A percentile compares a stretch with the other conserved stretches of the same genome.
phyloP scores from a whole-genome alignment of 2,888 invertebrate genomes.

The Hypomecis punctinalis region DNA sequence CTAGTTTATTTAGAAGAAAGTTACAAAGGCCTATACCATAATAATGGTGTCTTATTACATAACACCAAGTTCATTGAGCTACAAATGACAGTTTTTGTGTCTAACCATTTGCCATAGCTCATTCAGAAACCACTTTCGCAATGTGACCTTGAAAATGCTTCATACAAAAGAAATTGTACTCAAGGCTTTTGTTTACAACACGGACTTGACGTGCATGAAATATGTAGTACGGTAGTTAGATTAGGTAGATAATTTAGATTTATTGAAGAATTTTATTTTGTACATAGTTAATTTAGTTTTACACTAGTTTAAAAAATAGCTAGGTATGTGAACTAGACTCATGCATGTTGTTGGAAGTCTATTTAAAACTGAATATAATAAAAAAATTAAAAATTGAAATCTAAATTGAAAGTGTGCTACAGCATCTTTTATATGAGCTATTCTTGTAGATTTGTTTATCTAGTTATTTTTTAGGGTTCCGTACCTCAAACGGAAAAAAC shows the following conservation, averaged over 20 bases:
- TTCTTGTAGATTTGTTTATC: too few species aligned
- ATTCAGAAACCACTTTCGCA: slow-evolving; percentile 32
- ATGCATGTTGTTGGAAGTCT: too few species aligned
- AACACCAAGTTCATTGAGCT: slow-evolving; percentile 29
- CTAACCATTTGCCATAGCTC: slow-evolving; percentile 28
- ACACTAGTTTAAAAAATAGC: too few species aligned
- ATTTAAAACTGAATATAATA: too few species aligned
- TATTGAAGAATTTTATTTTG: not conserved
- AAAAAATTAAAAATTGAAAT: too few species aligned
- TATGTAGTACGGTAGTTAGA: slow-evolving; percentile 10
- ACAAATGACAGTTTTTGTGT: slow-evolving; percentile 26
- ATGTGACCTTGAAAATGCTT: slow-evolving; percentile 28
- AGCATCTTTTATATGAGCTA: too few species aligned
- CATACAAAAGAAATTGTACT: slow-evolving; percentile 33
- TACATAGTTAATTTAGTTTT: not conserved
- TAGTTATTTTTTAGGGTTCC: too few species aligned
- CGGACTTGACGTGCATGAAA: slow-evolving; percentile 21
- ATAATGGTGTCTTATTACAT: slow-evolving; percentile 22
- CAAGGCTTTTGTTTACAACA: slow-evolving; percentile 31
- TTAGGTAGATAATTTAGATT: slow-evolving; percentile 7
- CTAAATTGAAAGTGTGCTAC: too few species aligned
- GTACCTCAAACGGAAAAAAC: too few species aligned
- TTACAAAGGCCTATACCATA: slow-evolving; percentile 9
- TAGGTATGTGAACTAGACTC: too few species aligned
- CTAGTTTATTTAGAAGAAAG: slow-evolving; percentile 11